These are phyloP conservation scores for Caenorhabditis drosophilae DNA, from an alignment of 2,888 invertebrate species.

Conservation along the genomic window DNA sequence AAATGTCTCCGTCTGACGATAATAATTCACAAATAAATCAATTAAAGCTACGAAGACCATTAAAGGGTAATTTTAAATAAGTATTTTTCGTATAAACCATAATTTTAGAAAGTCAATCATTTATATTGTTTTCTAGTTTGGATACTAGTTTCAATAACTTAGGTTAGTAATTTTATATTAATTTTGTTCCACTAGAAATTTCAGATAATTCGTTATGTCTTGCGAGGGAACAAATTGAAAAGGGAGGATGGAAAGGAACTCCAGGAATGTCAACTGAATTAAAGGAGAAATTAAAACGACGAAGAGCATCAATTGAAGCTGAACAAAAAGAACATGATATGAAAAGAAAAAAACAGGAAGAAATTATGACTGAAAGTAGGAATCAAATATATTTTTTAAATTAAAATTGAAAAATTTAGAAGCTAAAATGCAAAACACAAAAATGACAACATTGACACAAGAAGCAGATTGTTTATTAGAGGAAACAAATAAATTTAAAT, in stretches of 20 bases:
- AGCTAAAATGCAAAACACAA: slow-evolving; percentile 6
- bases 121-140: too few species aligned
- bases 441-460: slow-evolving; percentile 5
- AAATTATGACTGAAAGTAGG: slow-evolving; percentile 11
- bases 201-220: slow-evolving; percentile 5
- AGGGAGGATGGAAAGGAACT: slow-evolving; percentile 17
- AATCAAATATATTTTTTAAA: not conserved
- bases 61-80: too few species aligned
- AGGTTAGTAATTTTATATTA: too few species aligned
- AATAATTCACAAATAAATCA: not conserved
- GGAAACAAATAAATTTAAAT: slow-evolving; percentile 13
- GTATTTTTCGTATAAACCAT: too few species aligned
- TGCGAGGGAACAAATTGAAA: slow-evolving; percentile 21
- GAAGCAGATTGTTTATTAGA: slow-evolving; percentile 20
- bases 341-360: slow-evolving; percentile 24
- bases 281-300: slow-evolving; percentile 26
- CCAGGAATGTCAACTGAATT: slow-evolving; percentile 18
- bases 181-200: too few species aligned
- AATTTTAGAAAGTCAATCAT: too few species aligned
- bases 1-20: not conserved
- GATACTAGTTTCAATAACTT: not conserved
- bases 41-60: too few species aligned
- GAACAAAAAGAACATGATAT: slow-evolving; percentile 8
- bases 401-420: slow-evolving; percentile 10
- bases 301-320: slow-evolving; percentile 29